Evolutionary conservation across 2,888 invertebrate genomes (phyloP).

Genomic region (Molanna angustata): DNA sequence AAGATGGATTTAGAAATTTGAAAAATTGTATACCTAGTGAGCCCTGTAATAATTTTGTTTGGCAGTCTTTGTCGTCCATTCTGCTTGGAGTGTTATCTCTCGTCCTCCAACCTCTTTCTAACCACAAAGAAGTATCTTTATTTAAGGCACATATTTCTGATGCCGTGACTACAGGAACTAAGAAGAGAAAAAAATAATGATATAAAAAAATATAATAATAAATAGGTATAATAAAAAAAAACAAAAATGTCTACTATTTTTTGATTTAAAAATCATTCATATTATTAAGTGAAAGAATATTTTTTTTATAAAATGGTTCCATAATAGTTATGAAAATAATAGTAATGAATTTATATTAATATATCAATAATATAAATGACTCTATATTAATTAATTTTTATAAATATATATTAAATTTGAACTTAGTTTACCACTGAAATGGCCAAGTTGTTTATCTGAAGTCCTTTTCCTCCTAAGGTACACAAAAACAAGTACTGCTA

Average conservation of each 20-base stretch:
- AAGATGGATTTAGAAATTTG: no score
- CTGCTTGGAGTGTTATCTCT: slow-evolving; percentile 43
- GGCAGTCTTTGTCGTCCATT: slow-evolving; percentile 51
- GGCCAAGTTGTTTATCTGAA: slow-evolving; percentile 61
- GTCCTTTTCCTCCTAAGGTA: slow-evolving; percentile 57
- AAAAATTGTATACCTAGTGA: slow-evolving; percentile 33
- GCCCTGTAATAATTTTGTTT: slow-evolving; percentile 52
- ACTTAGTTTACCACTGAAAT: slow-evolving; percentile 54
- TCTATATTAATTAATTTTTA: no score
- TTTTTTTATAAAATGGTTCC: no score
- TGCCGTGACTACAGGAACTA: slow-evolving; percentile 46
- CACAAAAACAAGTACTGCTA: slow-evolving; percentile 53
- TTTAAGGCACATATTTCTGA: slow-evolving; percentile 49
- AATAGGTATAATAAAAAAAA: neutral
- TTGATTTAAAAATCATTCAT: neutral
- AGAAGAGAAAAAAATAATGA: slow-evolving; percentile 1
- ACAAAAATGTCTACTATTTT: neutral
- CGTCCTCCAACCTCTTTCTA: slow-evolving; percentile 57
- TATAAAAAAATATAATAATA: neutral
- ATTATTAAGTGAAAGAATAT: neutral
- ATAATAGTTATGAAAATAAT: no score
- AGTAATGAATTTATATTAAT: no score
- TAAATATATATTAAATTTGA: no score
- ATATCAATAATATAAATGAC: no score
- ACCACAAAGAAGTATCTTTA: slow-evolving; percentile 56